Evolutionary conservation across 1,140 invertebrate species (phyloP).

Genomic region (Drosophila chauvacae): DNA sequence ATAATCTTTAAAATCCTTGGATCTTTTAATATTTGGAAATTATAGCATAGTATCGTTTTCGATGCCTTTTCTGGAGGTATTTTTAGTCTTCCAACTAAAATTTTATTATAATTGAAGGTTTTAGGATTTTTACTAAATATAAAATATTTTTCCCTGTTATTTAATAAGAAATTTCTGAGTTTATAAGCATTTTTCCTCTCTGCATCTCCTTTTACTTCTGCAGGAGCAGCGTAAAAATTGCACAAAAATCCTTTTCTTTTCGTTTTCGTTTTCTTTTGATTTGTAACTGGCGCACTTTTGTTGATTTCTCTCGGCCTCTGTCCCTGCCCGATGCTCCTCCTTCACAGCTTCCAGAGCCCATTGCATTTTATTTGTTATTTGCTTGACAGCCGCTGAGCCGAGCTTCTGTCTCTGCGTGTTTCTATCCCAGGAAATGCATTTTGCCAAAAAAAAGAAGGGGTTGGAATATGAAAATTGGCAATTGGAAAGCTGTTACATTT

Average conservation of each 20-base stretch:
- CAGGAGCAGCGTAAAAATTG: constrained; percentile 48
- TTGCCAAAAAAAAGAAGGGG: constrained; percentile 12
- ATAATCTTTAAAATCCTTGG: background rate
- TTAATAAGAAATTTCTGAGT: background rate
- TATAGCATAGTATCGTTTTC: no score
- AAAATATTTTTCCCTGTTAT: background rate
- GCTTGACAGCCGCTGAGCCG: constrained; percentile 59
- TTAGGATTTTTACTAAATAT: background rate
- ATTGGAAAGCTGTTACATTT: constrained; percentile 30
- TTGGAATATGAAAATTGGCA: constrained; percentile 48
- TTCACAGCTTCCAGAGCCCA: background rate
- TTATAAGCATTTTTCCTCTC: background rate
- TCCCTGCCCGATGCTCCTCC: background rate
- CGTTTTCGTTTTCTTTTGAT: constrained; percentile 68
- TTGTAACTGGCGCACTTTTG: constrained; percentile 68
- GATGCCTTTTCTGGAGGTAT: background rate
- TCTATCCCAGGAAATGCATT: constrained; percentile 43
- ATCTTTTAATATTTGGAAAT: background rate
- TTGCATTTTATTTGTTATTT: constrained; percentile 54
- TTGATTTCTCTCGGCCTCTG: constrained; percentile 23
- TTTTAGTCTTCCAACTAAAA: background rate
- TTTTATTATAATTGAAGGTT: background rate
- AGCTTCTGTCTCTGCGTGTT: constrained; percentile 13
- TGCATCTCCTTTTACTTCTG: constrained; percentile 1
- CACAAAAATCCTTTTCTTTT: constrained; percentile 68